Percentiles rank a stretch among this genome's conserved stretches.
Evolutionary conservation across 2,113 vertebrate genomes (phyloP).

Genomic region (Alectura lathami): DNA sequence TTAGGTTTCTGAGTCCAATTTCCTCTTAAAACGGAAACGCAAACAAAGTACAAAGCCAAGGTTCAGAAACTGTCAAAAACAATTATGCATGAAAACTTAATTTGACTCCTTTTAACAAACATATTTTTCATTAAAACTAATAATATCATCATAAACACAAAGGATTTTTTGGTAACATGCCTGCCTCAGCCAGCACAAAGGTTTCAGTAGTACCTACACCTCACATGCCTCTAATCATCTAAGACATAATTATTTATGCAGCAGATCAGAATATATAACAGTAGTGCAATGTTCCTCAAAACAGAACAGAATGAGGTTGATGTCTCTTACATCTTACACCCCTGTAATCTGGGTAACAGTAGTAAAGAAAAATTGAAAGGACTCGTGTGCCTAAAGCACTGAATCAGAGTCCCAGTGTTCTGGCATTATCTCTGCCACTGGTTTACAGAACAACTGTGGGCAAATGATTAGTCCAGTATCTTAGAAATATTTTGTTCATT

Average conservation of each 20-base stretch:
- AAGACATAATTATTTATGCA: neutral
- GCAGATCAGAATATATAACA: neutral
- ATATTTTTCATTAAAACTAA: neutral
- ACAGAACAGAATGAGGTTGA: neutral
- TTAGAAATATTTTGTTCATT: neutral
- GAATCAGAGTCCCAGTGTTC: neutral
- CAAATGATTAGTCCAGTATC: neutral
- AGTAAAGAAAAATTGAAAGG: neutral
- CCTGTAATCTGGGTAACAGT: neutral
- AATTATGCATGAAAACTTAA: neutral
- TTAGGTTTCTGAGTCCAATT: neutral
- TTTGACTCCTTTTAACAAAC: neutral
- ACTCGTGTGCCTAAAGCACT: neutral
- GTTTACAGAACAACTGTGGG: neutral
- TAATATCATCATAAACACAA: neutral
- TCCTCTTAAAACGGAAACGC: neutral
- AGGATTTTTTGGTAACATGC: neutral
- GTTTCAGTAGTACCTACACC: neutral
- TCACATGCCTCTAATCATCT: neutral
- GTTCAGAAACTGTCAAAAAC: neutral
- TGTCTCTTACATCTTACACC: neutral
- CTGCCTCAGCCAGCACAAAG: neutral
- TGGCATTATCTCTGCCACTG: accelerated
- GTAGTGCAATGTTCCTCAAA: neutral
- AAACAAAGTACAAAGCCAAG: neutral